A percentile compares a stretch with the other conserved stretches of the same genome.
phyloP scores from a whole-genome alignment of 2,797 vertebrate species.

The Podarcis lilfordi region DNA sequence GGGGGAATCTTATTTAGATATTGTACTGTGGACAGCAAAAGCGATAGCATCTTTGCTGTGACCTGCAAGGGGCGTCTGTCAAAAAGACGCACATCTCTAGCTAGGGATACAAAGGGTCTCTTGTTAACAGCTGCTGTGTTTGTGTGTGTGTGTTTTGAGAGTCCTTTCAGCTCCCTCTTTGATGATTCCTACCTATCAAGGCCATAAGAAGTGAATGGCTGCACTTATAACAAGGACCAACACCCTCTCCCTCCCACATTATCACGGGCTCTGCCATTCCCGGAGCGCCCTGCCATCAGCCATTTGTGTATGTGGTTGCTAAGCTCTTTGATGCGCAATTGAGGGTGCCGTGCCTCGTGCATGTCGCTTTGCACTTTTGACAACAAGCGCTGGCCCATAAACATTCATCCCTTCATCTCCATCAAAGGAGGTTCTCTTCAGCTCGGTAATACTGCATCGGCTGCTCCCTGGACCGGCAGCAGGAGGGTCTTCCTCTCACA shows the following conservation, averaged over 20 bases:
- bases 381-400: neutral
- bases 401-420: neutral
- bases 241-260: too few species aligned
- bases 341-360: neutral
- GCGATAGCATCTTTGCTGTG: neutral
- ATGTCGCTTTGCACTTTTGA: constrained; percentile 1
- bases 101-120: neutral
- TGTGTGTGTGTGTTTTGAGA: neutral
- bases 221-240: too few species aligned
- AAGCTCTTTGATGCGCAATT: neutral
- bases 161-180: neutral
- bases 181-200: neutral
- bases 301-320: too few species aligned
- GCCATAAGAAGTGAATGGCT: neutral
- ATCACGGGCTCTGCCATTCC: neutral
- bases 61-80: neutral
- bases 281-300: neutral
- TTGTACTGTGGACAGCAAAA: too few species aligned
- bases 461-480: constrained; percentile 42
- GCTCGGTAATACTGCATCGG: neutral
- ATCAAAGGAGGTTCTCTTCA: constrained; percentile 12
- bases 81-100: neutral
- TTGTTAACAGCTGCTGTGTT: too few species aligned
- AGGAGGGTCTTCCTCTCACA: constrained; percentile 61
- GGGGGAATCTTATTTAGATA: neutral